Evolutionary conservation across 2,888 invertebrate genomes (phyloP), one percentile per base, ranked within the genome.

Genomic region (Agrochola litura): DNA sequence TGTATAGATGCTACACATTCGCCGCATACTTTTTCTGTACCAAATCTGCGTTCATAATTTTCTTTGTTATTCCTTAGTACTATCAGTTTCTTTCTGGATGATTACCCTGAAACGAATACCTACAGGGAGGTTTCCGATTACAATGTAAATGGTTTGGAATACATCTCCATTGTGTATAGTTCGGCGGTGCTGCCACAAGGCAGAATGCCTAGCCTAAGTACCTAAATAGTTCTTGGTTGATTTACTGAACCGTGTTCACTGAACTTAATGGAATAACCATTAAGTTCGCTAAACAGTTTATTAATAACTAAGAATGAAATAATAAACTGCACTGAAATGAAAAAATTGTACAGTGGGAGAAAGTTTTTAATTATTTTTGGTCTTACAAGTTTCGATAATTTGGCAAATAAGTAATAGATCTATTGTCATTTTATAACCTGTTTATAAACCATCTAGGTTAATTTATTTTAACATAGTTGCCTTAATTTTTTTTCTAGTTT

Each of bases 121-220:
- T 22, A 63, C 25, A 49, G 63, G 25, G 14, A 60, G 37, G 5
- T 65, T 52, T 52, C 37, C 43, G 74, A 75, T 75, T 56, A 61
- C 66, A 72, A 77, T 73, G 80, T 72, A 66, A 83, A 83, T 77
- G 68, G 65, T 68, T 77, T 49, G 67, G 86, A 83, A 85, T 71
- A 71, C 66, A 64, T 73, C 72, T 73, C 49, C n/a, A 73, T 76
- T 67, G 64, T 43, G 41, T 65, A 37, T 37, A 67, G 54, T 66
- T 60, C 19, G 25, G 30, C n/a, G 52, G 65, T 46, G 70, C 25
- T 54, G 60, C 49, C 60, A 66, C 61, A 66, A 54, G 41, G 30
- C n/a, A 54, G 54, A 68, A 69, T 69, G 37, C 30, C 58, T 67
- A 9, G 63, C 49, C 30, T 22, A 52, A 5, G 30, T 61, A 71